phyloP scores from a whole-genome alignment of 2,797 vertebrate species.

The Falco berigora region DNA sequence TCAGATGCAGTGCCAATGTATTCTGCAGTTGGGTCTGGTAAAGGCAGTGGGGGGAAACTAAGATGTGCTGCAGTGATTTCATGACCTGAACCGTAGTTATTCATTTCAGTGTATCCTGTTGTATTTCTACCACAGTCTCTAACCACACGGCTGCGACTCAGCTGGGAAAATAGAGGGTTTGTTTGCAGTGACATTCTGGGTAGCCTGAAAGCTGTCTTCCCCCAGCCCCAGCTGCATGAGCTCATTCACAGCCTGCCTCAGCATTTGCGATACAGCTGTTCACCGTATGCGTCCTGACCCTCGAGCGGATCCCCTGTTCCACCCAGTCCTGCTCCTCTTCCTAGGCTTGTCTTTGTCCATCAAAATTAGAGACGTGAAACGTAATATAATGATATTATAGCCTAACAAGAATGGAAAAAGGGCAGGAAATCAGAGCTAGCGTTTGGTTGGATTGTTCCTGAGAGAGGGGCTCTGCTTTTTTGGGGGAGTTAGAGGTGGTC shows the following conservation, averaged over 20 bases:
- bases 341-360: neutral
- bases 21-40: neutral
- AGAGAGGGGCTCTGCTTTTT: accelerated
- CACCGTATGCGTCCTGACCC: neutral
- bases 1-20: neutral
- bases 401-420: neutral
- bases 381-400: neutral
- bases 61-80: neutral
- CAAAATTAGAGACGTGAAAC: neutral
- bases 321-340: neutral
- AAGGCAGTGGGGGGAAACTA: neutral
- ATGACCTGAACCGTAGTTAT: neutral
- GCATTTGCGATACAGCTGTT: neutral
- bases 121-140: neutral
- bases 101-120: neutral
- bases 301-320: accelerated
- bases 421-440: neutral
- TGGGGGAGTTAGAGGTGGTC: neutral
- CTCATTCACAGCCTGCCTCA: neutral
- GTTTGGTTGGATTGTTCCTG: neutral
- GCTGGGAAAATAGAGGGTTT: neutral
- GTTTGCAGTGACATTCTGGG: neutral
- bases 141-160: neutral
- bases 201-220: neutral
- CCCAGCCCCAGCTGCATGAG: neutral